Conservation (phyloP, 92 coral and sea anemone species). For the Actinernus sp. region DNA sequence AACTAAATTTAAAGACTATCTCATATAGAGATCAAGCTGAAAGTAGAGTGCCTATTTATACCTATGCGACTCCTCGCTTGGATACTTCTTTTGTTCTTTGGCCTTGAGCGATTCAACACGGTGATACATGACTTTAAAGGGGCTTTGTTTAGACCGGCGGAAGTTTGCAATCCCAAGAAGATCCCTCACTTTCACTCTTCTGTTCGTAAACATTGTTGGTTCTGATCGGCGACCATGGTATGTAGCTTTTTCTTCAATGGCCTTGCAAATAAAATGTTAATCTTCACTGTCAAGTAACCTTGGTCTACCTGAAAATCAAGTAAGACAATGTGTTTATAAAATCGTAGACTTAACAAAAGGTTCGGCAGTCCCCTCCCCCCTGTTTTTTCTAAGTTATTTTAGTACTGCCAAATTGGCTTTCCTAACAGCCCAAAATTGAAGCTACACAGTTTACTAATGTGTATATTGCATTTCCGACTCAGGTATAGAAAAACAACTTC, state of each 20-base stretch:
- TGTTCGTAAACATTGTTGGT: slow-evolving; percentile 38
- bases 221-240: slow-evolving; percentile 50
- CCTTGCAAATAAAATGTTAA: slow-evolving; percentile 31
- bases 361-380: too few species aligned
- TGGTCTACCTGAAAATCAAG: slow-evolving; percentile 7
- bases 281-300: slow-evolving; percentile 19
- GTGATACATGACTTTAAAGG: slow-evolving; percentile 1
- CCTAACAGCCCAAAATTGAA: too few species aligned
- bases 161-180: slow-evolving; percentile 7
- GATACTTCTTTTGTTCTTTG: slow-evolving; percentile 17
- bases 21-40: too few species aligned
- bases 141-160: not conserved
- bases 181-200: slow-evolving; percentile 31
- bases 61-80: slow-evolving; percentile 28
- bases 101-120: slow-evolving; percentile 11
- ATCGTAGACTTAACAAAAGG: too few species aligned
- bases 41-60: slow-evolving; percentile 10
- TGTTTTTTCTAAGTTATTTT: too few species aligned
- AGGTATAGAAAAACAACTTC: too few species aligned
- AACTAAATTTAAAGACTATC: too few species aligned
- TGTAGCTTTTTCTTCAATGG: slow-evolving; percentile 42
- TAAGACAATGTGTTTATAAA: too few species aligned
- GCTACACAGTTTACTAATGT: too few species aligned
- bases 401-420: too few species aligned
- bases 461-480: too few species aligned